Percentiles rank a stretch among this genome's conserved stretches.
Conservation (phyloP, 2,797 vertebrate species). For the Lateolabrax maculatus region DNA sequence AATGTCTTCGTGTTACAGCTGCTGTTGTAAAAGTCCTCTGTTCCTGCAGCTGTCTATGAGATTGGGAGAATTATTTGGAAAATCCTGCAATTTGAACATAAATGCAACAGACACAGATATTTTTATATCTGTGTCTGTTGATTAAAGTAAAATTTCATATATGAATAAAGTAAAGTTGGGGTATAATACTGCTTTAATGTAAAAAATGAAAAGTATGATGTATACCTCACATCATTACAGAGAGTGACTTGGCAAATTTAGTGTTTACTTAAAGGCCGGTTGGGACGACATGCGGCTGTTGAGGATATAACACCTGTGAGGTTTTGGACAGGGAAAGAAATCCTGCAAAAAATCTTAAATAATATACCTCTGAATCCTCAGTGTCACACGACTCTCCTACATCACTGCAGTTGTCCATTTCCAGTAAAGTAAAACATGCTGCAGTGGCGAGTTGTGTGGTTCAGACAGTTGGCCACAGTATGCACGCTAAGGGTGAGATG, state of each 20-base stretch:
- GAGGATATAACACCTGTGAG: background rate
- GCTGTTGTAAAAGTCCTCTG: background rate
- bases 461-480: background rate
- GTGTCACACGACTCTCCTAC: background rate
- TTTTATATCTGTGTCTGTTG: too few species aligned
- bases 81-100: too few species aligned
- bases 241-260: background rate
- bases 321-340: background rate
- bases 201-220: too few species aligned
- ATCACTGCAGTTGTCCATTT: background rate
- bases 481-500: slow-evolving; percentile 5
- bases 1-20: background rate
- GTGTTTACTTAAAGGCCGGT: background rate
- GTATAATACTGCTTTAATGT: background rate
- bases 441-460: background rate
- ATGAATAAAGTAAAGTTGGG: background rate
- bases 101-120: too few species aligned
- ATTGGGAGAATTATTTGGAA: too few species aligned
- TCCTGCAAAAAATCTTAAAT: background rate
- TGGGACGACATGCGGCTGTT: background rate
- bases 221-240: background rate
- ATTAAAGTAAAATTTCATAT: too few species aligned
- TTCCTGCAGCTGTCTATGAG: background rate
- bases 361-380: background rate
- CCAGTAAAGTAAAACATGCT: background rate